Evolutionary conservation across 2,888 invertebrate species (phyloP), one percentile per base, ranked within the genome.

Genomic region (Nasonovia ribisnigri): DNA sequence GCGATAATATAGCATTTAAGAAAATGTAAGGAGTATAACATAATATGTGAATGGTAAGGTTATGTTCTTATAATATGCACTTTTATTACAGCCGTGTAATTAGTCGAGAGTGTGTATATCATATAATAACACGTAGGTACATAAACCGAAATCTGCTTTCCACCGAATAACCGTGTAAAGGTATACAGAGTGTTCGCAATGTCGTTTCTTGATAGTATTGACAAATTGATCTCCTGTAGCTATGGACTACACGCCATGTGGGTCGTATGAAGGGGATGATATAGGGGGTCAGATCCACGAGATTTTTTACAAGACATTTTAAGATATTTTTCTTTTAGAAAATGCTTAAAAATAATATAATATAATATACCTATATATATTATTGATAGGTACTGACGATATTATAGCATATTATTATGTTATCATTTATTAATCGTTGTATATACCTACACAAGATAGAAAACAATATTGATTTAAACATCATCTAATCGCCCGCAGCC

Each of bases 11-110:
- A 67, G 67, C 36, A 36, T 67, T 67, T 67, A 67, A 67, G 36
- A 67, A 67, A 67, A 67, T 36, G 36, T 29, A 29, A 11, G 29
- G 5, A 46, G 29, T 86, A 86, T 86, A 43, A 42, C 16, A 86
- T 86, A 48, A 86, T 86, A 43, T 86, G 29, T 29, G 87, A n/a
- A 48, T 77, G 77, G 77, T 77, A 36, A 77, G 77, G 77, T 77
- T 77, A 77, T 36, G 77, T 36, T 77, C 36, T 77, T 42, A 8
- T 67, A 36, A 20, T 42, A 36, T 77, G 36, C 77, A 77, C 77
- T 36, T 77, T 77, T 77, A 77, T 77, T 77, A 77, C 77, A 36
- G 36, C 36, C 20, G 3, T 42, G 77, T 77, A 77, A 77, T 77
- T 77, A 77, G 77, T 36, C 8, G 36, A 77, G 0, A 36, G 36